Evolutionary conservation across 2,797 vertebrate genomes (phyloP), one percentile per base, ranked within the genome.

Genomic region (Numenius phaeopus): DNA sequence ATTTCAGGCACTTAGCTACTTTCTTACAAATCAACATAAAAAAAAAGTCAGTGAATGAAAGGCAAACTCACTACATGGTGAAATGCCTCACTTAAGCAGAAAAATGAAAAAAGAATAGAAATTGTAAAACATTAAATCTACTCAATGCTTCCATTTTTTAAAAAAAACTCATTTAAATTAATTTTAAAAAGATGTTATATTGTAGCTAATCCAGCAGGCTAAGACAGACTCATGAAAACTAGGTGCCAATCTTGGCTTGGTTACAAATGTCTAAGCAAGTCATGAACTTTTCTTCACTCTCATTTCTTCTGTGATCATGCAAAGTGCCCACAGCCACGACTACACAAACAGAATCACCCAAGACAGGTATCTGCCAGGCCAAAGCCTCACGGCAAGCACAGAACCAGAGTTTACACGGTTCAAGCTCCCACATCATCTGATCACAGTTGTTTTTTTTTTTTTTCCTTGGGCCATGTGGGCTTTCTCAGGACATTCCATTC

Each of bases 401-500:
- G 67, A 90, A 49, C 23, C 52, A 39, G 47, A 78, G 34, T 75
- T 91, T 39, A 71, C 52, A 52, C 69, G 42, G 26, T 87, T 94
- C 54, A 62, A 76, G 57, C 34, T 91, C 49, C 37, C 37, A 78
- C 34, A 88, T 94, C 49, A 87, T 65, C 62, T 69, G 61, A 82
- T 82, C 46, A 27, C 7, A 39, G 69, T 17, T 44, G 17, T 4
- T 19, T 1, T 14, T 27, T 39, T 91, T 65, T 39, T 73, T 34
- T 5, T 1, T 6, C 37, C 77, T 67, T 18, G 6, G 88, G 83
- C 86, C 73, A 90, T 44, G 73, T 76, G 83, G 62, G 34, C 78
- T 90, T 89, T 92, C 83, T 96, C 86, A 93, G 70, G 77, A 95
- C 88, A 93, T 95, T 94, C 83, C 94, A 82, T 72, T 62, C 70